These are phyloP conservation scores for Vombatus ursinus DNA, from an alignment of 2,113 vertebrate genomes.

Conservation along the genomic window DNA sequence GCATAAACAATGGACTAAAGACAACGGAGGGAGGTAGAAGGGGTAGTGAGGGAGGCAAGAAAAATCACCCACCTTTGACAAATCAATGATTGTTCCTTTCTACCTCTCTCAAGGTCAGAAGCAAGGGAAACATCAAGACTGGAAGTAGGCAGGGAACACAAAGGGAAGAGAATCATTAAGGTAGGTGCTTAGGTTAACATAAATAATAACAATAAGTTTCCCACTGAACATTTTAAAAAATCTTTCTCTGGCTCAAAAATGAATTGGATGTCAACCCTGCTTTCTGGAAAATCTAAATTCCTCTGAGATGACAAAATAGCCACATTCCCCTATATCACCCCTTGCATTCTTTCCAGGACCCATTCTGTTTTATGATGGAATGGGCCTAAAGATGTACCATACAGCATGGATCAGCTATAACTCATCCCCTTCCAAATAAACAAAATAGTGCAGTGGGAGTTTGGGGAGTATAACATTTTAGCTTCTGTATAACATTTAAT, in stretches of 20 bases:
- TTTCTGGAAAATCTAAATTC: not conserved
- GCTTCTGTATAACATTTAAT: not conserved
- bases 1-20: not conserved
- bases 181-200: conserved; percentile 10
- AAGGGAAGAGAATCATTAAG: not conserved
- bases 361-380: not conserved
- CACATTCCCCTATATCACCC: not conserved
- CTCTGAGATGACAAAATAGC: not conserved
- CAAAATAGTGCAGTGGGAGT: not conserved
- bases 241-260: not conserved
- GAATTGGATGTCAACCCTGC: not conserved
- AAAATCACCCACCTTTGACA: not conserved
- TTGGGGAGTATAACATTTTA: not conserved
- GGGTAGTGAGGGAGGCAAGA: not conserved
- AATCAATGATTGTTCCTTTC: not conserved
- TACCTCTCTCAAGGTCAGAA: not conserved
- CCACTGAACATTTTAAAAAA: not conserved
- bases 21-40: not conserved
- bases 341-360: not conserved
- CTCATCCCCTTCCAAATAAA: not conserved
- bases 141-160: conserved; percentile 22
- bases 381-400: not conserved
- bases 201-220: not conserved
- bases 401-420: not conserved
- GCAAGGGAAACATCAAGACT: conserved; percentile 16